Percentiles rank a stretch among this genome's conserved stretches.
These are phyloP conservation scores for Conger conger DNA, from an alignment of 2,113 vertebrate genomes.

Conservation along the genomic window DNA sequence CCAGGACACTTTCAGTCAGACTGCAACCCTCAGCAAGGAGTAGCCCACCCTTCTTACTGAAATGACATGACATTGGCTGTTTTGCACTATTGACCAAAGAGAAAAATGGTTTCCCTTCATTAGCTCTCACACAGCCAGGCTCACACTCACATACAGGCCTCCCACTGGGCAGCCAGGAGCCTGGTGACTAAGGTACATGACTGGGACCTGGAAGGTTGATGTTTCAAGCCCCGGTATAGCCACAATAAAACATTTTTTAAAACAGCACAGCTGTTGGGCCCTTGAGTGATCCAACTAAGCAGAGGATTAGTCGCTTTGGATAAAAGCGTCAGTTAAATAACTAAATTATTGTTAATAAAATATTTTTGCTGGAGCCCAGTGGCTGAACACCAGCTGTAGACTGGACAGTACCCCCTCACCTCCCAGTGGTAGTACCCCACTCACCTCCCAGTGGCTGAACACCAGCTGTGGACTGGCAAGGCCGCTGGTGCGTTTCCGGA, in stretches of 20 bases:
- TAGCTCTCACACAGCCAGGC: neutral
- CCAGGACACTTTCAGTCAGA: neutral
- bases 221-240: too few species aligned
- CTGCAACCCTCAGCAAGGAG: neutral
- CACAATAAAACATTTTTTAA: too few species aligned
- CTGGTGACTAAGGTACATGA: too few species aligned
- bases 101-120: neutral
- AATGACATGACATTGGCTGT: neutral
- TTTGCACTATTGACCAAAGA: neutral
- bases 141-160: neutral
- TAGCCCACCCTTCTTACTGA: neutral
- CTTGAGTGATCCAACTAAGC: too few species aligned
- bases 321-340: too few species aligned
- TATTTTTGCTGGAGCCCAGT: too few species aligned
- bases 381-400: neutral
- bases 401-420: too few species aligned
- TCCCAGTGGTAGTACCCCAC: neutral
- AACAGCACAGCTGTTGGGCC: too few species aligned
- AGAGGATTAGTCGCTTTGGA: too few species aligned
- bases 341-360: too few species aligned
- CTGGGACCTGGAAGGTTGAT: too few species aligned
- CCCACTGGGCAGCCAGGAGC: too few species aligned
- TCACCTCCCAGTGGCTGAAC: conserved; percentile 99
- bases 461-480: conserved; percentile 94
- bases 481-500: conserved; percentile 93